phyloP scores from a whole-genome alignment of 2,113 vertebrate species.

The Colius striatus region DNA sequence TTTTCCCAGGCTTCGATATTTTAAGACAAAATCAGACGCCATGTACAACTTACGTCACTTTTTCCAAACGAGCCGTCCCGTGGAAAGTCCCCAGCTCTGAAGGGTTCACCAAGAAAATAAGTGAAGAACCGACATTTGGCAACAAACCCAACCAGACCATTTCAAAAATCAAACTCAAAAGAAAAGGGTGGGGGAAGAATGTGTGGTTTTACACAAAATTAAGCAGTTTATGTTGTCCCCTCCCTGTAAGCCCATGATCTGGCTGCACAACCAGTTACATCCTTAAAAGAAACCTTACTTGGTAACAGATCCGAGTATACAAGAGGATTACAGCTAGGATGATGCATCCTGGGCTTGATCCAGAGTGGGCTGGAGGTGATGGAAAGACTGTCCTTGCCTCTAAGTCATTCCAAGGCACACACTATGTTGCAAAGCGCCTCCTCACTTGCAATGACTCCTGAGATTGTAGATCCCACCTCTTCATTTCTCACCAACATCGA shows the following conservation, averaged over 20 bases:
- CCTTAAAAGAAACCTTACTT: background rate
- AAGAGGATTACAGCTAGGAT: background rate
- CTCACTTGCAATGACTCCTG: fast-evolving
- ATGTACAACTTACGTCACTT: constrained; percentile 54
- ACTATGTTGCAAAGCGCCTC: background rate
- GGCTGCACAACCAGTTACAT: background rate
- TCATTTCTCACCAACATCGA: background rate
- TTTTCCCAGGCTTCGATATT: constrained; percentile 19
- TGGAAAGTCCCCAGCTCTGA: constrained; percentile 55
- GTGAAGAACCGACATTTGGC: background rate
- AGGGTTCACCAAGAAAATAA: constrained; percentile 14
- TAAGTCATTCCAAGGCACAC: background rate
- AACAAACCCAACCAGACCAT: background rate
- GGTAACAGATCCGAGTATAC: background rate
- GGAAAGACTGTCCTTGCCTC: background rate
- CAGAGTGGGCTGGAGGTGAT: background rate
- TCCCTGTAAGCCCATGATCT: background rate
- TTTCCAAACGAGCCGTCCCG: constrained; percentile 35
- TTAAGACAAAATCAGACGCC: background rate
- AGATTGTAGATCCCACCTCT: background rate
- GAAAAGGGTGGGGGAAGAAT: background rate
- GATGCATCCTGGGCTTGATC: background rate
- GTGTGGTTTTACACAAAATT: background rate
- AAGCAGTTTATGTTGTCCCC: background rate
- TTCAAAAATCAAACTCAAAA: background rate